Evolutionary conservation across 2,888 invertebrate species (phyloP).

Genomic region (Cerastis rubricosa): DNA sequence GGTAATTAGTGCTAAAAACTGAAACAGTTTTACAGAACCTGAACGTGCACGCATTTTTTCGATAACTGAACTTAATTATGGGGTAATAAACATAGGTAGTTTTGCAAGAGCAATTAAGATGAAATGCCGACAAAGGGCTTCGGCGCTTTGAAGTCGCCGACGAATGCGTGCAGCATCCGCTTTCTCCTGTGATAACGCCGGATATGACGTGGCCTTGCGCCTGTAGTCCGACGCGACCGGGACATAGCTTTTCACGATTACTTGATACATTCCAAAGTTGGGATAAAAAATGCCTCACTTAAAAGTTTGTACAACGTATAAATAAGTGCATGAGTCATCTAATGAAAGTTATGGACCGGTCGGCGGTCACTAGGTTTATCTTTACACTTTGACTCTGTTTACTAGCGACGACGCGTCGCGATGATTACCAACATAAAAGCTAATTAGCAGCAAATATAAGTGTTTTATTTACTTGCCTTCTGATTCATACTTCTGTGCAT

Average conservation of each 20-base stretch:
- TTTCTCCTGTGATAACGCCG: slow-evolving; percentile 86
- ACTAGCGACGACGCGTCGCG: slow-evolving; percentile 45
- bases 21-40: slow-evolving; percentile 58
- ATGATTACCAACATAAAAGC: slow-evolving; percentile 61
- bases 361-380: slow-evolving; percentile 56
- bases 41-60: slow-evolving; percentile 68
- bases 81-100: slow-evolving; percentile 81
- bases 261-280: slow-evolving; percentile 85
- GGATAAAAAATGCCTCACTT: slow-evolving; percentile 76
- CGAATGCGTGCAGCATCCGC: slow-evolving; percentile 82
- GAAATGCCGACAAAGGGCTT: slow-evolving; percentile 84
- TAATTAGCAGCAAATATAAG: slow-evolving; percentile 66
- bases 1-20: slow-evolving; percentile 41
- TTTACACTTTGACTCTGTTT: slow-evolving; percentile 60
- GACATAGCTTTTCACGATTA: slow-evolving; percentile 88
- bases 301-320: slow-evolving; percentile 73
- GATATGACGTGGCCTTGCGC: slow-evolving; percentile 87
- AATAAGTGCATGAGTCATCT: slow-evolving; percentile 77
- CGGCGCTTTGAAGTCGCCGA: slow-evolving; percentile 83
- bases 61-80: slow-evolving; percentile 75
- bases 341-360: slow-evolving; percentile 66
- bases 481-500: slow-evolving; percentile 62
- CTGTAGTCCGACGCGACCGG: slow-evolving; percentile 76
- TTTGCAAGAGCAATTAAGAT: slow-evolving; percentile 85
- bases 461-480: slow-evolving; percentile 64